Conservation (phyloP, 2,888 invertebrate genomes). For the Flexamia atlantica region DNA sequence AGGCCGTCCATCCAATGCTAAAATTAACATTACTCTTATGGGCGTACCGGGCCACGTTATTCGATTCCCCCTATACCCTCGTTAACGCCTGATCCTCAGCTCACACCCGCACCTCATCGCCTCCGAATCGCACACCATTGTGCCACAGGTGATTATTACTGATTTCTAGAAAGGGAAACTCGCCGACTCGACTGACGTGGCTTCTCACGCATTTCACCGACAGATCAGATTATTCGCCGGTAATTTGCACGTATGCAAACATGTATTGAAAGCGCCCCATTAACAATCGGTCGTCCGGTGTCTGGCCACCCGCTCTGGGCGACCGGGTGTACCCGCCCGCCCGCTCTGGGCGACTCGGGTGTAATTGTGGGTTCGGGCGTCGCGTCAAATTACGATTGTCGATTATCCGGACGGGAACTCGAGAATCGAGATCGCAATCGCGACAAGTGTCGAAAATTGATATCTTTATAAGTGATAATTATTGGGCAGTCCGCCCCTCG, state of each 20-base stretch:
- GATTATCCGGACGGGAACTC: neutral
- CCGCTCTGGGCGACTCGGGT: neutral
- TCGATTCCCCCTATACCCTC: too few species aligned
- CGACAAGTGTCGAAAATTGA: neutral
- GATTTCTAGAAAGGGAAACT: constrained; percentile 46
- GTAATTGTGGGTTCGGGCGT: constrained; percentile 18
- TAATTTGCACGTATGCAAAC: constrained; percentile 58
- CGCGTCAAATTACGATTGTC: constrained; percentile 34
- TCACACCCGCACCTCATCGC: neutral
- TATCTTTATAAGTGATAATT: constrained; percentile 34
- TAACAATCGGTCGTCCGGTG: neutral
- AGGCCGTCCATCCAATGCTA: too few species aligned
- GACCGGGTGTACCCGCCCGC: too few species aligned
- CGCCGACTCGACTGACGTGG: neutral
- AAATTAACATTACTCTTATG: too few species aligned
- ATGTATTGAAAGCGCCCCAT: constrained; percentile 49
- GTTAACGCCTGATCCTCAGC: neutral
- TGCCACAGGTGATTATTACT: constrained; percentile 22
- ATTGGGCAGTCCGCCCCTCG: neutral
- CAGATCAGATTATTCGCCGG: constrained; percentile 33
- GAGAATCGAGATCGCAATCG: constrained; percentile 8
- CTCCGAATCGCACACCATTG: constrained; percentile 7
- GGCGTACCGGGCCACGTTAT: too few species aligned
- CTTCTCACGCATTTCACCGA: constrained; percentile 43
- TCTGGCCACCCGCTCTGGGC: too few species aligned